A percentile compares a stretch with the other conserved stretches of the same genome.
phyloP scores from a whole-genome alignment of 2,888 invertebrate genomes.

The Craniophora ligustri region DNA sequence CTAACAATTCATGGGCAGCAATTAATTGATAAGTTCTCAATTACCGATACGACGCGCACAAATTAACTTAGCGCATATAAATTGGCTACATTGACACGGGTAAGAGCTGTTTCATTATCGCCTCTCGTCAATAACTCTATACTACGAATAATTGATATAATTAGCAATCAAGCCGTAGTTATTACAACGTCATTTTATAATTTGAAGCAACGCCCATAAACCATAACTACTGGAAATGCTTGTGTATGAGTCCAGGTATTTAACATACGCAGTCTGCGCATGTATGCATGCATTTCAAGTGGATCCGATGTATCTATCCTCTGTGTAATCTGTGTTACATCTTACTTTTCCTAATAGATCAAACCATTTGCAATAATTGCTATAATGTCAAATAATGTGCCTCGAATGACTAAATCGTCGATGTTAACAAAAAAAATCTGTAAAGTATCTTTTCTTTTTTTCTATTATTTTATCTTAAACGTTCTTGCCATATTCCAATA shows the following conservation, averaged over 20 bases:
- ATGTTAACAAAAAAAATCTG: constrained; percentile 18
- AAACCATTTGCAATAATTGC: constrained; percentile 31
- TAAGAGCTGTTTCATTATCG: constrained; percentile 6
- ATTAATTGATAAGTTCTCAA: constrained; percentile 26
- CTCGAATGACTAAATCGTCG: constrained; percentile 27
- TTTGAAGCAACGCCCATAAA: background rate
- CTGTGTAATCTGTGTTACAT: too few species aligned
- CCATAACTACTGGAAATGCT: too few species aligned
- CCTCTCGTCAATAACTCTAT: background rate
- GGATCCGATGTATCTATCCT: too few species aligned
- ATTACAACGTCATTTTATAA: background rate
- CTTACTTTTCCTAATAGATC: constrained; percentile 38
- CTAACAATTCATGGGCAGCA: constrained; percentile 2
- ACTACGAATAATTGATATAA: background rate
- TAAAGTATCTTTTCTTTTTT: constrained; percentile 14
- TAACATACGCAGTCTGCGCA: too few species aligned
- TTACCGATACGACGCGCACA: constrained; percentile 29
- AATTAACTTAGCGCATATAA: constrained; percentile 33
- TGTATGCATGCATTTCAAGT: too few species aligned
- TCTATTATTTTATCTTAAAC: constrained; percentile 31
- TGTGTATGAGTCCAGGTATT: too few species aligned
- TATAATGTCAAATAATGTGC: too few species aligned
- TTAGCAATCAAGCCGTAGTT: background rate
- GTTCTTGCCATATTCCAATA: constrained; percentile 55
- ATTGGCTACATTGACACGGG: constrained; percentile 40